Evolutionary conservation across 2,888 invertebrate genomes (phyloP).

Genomic region (Synergus itoensis): DNA sequence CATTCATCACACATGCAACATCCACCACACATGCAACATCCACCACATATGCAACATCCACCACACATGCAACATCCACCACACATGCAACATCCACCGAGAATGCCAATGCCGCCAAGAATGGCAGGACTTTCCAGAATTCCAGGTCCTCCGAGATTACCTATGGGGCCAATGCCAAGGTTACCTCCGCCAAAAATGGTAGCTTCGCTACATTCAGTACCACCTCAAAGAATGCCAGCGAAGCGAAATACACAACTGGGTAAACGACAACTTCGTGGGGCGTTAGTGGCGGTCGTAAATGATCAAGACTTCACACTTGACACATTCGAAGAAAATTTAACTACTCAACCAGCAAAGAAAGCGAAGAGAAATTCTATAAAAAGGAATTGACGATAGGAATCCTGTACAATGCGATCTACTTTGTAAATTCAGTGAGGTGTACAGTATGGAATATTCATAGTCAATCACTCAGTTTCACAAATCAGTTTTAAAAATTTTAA

Average conservation of each 20-base stretch:
- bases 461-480: slow-evolving; percentile 5
- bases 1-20: no score
- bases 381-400: slow-evolving; percentile 1
- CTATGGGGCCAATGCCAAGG: slow-evolving; percentile 53
- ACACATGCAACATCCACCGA: slow-evolving; percentile 50
- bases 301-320: slow-evolving; percentile 71
- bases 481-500: neutral
- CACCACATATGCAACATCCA: slow-evolving; percentile 53
- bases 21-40: slow-evolving; percentile 47
- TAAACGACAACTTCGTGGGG: slow-evolving; percentile 41
- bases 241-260: slow-evolving; percentile 40
- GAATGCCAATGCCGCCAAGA: slow-evolving; percentile 54
- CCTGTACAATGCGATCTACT: neutral
- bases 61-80: slow-evolving; percentile 55
- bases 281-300: slow-evolving; percentile 46
- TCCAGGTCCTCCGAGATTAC: slow-evolving; percentile 53
- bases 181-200: slow-evolving; percentile 60
- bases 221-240: neutral
- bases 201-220: slow-evolving; percentile 53
- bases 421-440: slow-evolving; percentile 31
- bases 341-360: slow-evolving; percentile 45
- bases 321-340: slow-evolving; percentile 70
- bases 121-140: slow-evolving; percentile 51
- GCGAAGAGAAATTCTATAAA: neutral
- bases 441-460: neutral